Conservation (phyloP, 2,888 invertebrate species). For the Cantharis rufa region DNA sequence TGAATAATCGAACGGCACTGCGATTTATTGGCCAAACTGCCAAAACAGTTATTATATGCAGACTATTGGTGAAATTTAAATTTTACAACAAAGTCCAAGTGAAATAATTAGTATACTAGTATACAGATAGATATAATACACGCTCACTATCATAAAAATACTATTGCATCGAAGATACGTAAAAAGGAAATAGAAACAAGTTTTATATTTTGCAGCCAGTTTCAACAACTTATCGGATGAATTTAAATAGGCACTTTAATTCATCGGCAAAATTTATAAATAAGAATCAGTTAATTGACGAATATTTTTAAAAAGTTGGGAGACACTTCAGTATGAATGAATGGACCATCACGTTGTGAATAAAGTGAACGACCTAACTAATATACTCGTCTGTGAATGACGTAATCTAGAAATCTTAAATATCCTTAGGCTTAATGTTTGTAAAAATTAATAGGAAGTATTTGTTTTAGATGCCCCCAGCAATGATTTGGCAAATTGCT, state of each 20-base stretch:
- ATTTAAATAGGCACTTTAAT: background rate
- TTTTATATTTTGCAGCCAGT: background rate
- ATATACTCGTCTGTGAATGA: conserved; percentile 25
- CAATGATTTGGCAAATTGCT: conserved; percentile 25
- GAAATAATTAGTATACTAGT: background rate
- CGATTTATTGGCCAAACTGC: background rate
- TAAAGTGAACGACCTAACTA: conserved; percentile 26
- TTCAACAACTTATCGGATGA: background rate
- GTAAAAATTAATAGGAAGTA: conserved; percentile 27
- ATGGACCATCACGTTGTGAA: conserved; percentile 6
- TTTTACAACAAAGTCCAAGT: background rate
- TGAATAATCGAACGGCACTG: too few species aligned
- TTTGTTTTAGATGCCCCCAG: conserved; percentile 34
- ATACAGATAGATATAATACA: background rate
- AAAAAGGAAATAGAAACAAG: background rate
- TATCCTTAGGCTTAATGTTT: conserved; percentile 8
- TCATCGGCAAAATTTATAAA: background rate
- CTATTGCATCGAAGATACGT: background rate
- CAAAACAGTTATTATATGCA: background rate
- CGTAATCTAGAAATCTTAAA: conserved; percentile 24
- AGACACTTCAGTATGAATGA: conserved; percentile 6
- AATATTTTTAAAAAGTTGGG: background rate
- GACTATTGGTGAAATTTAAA: background rate
- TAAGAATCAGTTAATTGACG: background rate
- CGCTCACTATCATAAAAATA: background rate